phyloP scores from a whole-genome alignment of 2,888 invertebrate genomes.

The Exocentrus adspersus region DNA sequence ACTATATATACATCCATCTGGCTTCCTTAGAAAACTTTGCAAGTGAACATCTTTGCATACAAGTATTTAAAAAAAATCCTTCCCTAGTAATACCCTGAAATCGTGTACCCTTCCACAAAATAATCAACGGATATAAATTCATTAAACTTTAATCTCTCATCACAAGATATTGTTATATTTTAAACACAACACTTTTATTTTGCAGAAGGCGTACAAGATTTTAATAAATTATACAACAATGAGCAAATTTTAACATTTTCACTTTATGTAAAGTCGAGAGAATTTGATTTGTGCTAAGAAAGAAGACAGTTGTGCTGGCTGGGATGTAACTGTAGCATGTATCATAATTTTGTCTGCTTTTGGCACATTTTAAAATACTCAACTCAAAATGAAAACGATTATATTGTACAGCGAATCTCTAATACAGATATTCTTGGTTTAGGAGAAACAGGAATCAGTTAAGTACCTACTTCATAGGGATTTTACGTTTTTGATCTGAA shows the following conservation, averaged over 20 bases:
- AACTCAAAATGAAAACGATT: slow-evolving; percentile 45
- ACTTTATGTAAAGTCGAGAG: slow-evolving; percentile 41
- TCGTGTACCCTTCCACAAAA: slow-evolving; percentile 43
- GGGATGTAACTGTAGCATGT: slow-evolving; percentile 20
- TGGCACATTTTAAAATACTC: slow-evolving; percentile 39
- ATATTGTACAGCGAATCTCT: slow-evolving; percentile 59
- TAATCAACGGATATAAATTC: slow-evolving; percentile 37
- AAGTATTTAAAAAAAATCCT: slow-evolving; percentile 45
- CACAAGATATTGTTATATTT: slow-evolving; percentile 28
- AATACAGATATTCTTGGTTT: slow-evolving; percentile 56
- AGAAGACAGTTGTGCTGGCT: slow-evolving; percentile 34
- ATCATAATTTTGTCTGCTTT: slow-evolving; percentile 27
- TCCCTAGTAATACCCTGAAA: slow-evolving; percentile 46
- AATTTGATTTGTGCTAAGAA: slow-evolving; percentile 42
- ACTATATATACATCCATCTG: slow-evolving; percentile 64
- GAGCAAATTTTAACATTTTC: slow-evolving; percentile 56
- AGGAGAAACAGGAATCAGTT: slow-evolving; percentile 37
- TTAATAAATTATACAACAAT: slow-evolving; percentile 59
- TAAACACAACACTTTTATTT: slow-evolving; percentile 32
- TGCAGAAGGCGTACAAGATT: slow-evolving; percentile 47
- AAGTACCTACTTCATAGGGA: slow-evolving; percentile 37
- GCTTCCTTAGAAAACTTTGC: slow-evolving; percentile 55
- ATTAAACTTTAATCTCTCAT: slow-evolving; percentile 24
- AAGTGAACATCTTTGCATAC: slow-evolving; percentile 52
- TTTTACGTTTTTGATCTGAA: neutral